Percentiles rank a stretch among this genome's conserved stretches.
phyloP scores from a whole-genome alignment of 2,888 invertebrate species.

The Quadroppia sp. region DNA sequence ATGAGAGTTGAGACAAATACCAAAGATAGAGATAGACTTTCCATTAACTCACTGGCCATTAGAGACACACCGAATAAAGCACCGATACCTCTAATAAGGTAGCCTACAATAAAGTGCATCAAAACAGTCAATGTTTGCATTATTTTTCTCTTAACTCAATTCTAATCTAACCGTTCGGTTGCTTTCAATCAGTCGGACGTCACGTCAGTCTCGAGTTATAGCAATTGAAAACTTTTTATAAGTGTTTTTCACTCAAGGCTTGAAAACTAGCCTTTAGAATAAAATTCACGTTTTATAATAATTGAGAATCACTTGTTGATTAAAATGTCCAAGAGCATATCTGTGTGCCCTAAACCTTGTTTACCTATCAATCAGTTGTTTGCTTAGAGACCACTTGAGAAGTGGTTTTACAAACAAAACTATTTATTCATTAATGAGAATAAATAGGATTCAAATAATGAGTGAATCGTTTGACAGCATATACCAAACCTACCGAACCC shows the following conservation, averaged over 20 bases:
- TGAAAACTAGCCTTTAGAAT: too few relatives aligned
- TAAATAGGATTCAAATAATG: not conserved
- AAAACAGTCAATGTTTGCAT: not conserved
- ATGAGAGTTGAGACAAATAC: constrained; percentile 1
- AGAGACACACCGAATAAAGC: not conserved
- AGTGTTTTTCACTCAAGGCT: too few relatives aligned
- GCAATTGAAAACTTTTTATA: too few relatives aligned
- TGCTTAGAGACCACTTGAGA: not conserved
- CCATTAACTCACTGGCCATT: constrained; percentile 27
- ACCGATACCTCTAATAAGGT: not conserved
- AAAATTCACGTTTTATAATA: too few relatives aligned
- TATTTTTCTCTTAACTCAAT: not conserved
- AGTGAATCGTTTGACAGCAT: constrained; percentile 6
- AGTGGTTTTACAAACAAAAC: not conserved
- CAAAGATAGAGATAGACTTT: not conserved
- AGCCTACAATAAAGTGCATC: not conserved
- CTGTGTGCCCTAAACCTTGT: too few relatives aligned
- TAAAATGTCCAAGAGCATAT: too few relatives aligned
- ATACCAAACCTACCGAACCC: not conserved
- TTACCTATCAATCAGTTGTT: too few relatives aligned
- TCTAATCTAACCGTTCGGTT: not conserved
- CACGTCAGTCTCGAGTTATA: constrained; percentile 2
- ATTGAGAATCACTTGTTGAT: too few relatives aligned
- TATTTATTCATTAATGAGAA: constrained; percentile 14
- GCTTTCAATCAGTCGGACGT: constrained; percentile 11